Evolutionary conservation across 2,797 vertebrate genomes (phyloP).

Genomic region (Darevskia mixta): DNA sequence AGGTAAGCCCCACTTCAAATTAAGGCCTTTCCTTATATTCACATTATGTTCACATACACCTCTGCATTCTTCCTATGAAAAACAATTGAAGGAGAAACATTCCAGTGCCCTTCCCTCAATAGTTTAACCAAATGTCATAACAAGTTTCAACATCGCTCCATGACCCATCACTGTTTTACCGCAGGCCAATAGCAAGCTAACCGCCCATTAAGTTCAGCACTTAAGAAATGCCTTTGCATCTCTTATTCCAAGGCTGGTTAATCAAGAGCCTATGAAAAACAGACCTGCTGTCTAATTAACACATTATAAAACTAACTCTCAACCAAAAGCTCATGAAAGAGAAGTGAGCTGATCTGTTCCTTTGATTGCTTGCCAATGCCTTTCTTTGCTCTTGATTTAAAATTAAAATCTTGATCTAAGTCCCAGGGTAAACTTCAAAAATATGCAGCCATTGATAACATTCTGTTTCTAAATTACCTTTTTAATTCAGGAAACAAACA

Average conservation of each 20-base stretch:
- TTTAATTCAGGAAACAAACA: slow-evolving; percentile 26
- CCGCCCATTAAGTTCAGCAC: not conserved
- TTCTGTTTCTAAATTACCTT: not conserved
- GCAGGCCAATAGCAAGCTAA: slow-evolving; percentile 20
- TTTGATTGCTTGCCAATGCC: slow-evolving; percentile 57
- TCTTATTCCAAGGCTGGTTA: slow-evolving; percentile 30
- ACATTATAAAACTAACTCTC: slow-evolving; percentile 58
- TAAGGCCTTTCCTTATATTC: not conserved
- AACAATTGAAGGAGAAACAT: slow-evolving; percentile 6
- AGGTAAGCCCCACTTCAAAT: not conserved
- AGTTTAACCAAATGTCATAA: slow-evolving; percentile 31
- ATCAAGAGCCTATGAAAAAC: slow-evolving; percentile 32
- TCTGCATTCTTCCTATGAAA: slow-evolving; percentile 1
- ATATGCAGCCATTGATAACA: not conserved
- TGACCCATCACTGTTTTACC: not conserved
- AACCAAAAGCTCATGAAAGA: slow-evolving; percentile 35
- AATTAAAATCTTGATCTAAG: slow-evolving; percentile 29
- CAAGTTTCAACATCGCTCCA: slow-evolving; percentile 23
- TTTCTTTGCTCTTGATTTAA: slow-evolving; percentile 45
- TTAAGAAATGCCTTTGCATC: slow-evolving; percentile 12
- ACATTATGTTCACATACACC: not conserved
- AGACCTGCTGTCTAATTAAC: slow-evolving; percentile 45
- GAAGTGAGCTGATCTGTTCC: slow-evolving; percentile 52
- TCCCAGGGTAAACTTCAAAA: slow-evolving; percentile 16
- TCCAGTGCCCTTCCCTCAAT: slow-evolving; percentile 14